phyloP scores from a whole-genome alignment of 2,797 vertebrate species.

The Botia kubotai region DNA sequence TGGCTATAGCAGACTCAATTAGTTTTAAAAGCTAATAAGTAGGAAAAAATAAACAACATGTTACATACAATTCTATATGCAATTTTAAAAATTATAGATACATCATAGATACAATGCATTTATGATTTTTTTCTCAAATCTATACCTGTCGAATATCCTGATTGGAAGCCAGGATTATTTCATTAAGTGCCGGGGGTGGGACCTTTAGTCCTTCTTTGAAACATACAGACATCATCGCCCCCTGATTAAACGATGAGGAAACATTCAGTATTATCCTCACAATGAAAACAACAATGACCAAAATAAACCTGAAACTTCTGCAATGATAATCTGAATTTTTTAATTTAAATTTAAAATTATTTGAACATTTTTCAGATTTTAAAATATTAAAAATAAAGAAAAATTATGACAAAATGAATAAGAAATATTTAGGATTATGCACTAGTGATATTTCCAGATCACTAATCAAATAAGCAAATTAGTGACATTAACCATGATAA shows the following conservation, averaged over 20 bases:
- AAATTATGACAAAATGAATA: too few species aligned
- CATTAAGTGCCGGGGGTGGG: constrained; percentile 93
- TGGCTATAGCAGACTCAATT: neutral
- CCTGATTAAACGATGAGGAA: constrained; percentile 72
- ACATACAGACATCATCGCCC: constrained; percentile 95
- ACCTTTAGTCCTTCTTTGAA: constrained; percentile 96
- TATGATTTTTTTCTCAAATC: neutral
- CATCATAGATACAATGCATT: too few species aligned
- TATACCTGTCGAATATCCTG: constrained; percentile 96
- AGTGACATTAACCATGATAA: neutral
- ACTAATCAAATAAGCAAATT: neutral
- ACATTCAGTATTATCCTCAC: neutral
- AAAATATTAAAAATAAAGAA: too few species aligned
- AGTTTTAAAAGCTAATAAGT: neutral
- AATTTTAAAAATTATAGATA: too few species aligned
- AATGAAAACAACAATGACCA: neutral
- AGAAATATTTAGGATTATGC: too few species aligned
- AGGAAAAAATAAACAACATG: neutral
- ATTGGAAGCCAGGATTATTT: constrained; percentile 95
- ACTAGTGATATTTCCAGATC: too few species aligned
- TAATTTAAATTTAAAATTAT: too few species aligned
- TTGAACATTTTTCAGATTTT: too few species aligned
- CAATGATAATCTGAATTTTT: too few species aligned
- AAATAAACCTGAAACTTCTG: too few species aligned
- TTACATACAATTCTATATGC: too few species aligned